These are phyloP conservation scores for Aphyosemion australe DNA, from an alignment of 2,113 vertebrate species.

Conservation along the genomic window DNA sequence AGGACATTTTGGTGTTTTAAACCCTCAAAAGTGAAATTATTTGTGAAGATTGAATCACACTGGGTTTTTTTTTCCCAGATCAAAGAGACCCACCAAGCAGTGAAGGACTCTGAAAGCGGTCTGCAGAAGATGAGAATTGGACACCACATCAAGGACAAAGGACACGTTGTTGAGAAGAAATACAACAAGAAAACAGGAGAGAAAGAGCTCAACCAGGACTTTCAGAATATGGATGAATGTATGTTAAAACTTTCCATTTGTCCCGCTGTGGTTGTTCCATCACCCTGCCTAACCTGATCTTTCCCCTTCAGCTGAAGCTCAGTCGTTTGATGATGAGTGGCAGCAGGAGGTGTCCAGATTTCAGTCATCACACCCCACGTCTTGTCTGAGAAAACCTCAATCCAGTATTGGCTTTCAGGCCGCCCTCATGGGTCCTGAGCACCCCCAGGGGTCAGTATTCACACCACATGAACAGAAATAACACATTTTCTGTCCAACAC, in stretches of 20 bases:
- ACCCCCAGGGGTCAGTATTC: conserved; percentile 78
- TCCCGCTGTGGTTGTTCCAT: background rate
- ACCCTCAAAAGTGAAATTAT: background rate
- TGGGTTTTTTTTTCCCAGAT: conserved; percentile 74
- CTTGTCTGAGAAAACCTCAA: conserved; percentile 66
- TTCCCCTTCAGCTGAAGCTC: conserved; percentile 83
- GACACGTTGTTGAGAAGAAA: conserved; percentile 88
- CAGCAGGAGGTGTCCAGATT: conserved; percentile 84
- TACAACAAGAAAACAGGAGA: conserved; percentile 89
- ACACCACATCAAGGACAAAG: conserved; percentile 91
- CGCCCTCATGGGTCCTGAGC: conserved; percentile 58
- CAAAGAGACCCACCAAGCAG: conserved; percentile 86
- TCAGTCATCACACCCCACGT: conserved; percentile 58
- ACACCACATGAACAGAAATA: background rate
- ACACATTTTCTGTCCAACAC: background rate
- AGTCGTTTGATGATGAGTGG: conserved; percentile 90
- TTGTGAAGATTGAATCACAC: background rate
- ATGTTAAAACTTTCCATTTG: conserved; percentile 37
- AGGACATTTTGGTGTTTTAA: background rate
- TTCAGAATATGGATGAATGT: conserved; percentile 94
- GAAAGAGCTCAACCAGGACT: conserved; percentile 91
- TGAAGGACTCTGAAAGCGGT: conserved; percentile 92
- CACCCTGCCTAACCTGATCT: conserved; percentile 17
- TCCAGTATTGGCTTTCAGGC: conserved; percentile 58
- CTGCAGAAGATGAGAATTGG: conserved; percentile 90